Evolutionary conservation across 2,113 vertebrate species (phyloP), one percentile per base, ranked within the genome.

Genomic region (Cyphomyrus plagiostoma): DNA sequence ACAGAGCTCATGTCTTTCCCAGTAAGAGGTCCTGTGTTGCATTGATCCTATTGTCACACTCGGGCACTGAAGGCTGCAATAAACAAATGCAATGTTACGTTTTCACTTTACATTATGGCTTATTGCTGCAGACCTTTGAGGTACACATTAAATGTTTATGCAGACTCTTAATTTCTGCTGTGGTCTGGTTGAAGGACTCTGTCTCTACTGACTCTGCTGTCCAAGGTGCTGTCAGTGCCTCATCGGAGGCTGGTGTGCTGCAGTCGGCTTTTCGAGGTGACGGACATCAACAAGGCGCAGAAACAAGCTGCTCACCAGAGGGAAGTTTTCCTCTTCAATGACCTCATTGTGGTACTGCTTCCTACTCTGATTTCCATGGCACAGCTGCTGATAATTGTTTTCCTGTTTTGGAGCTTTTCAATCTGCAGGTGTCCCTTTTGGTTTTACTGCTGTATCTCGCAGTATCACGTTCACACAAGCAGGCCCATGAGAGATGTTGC

Each of bases 241-340:
- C 98, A 99, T 90, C 97, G 98, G 84, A 96, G 98, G 89, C 94
- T 99, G 91, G 98, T 99, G 87, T 99, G 98, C 95, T 99, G 98
- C 90, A 99, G 98, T 94, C 97, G 98, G 84, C 96, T 99, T 4
- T 99, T 99, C 0, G 98, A 99, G 92, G 98, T 99, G 92, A 98
- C 97, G 0, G 98, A 99, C 0, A 97, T 99, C 90, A 99, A 97
- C 95, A 99, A 99, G 92, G 96, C 98, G 70, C 98, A 99, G 93
- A 99, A 99, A 91, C 98, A 99, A 92, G 98, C 98, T 0, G 97
- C 98, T 2, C 98, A 99, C 92, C 98, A 99, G 95, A 96, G 98
- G 92, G 98, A 99, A 94, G 98, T 99, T 92, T 99, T 99, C 94
- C 98, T 99, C 91, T 99, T 99, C 96, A 99, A 99, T 3, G 98